Conservation (phyloP, 2,113 vertebrate genomes). For the Pipa parva region DNA sequence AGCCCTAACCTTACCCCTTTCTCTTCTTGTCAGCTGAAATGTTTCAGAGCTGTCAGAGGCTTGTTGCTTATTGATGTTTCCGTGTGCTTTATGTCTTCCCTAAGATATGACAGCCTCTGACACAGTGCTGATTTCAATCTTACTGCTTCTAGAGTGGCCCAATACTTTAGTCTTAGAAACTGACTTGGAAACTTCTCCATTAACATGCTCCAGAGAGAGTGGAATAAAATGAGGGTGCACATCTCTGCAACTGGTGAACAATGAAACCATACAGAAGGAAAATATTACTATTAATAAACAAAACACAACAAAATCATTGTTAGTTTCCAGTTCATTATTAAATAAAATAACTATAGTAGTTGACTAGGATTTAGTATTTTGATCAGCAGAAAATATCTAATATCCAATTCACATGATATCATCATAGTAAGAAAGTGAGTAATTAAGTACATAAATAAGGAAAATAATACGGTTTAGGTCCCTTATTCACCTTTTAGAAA, state of each 20-base stretch:
- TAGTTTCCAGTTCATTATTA: too few species aligned
- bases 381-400: too few species aligned
- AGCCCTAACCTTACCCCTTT: conserved; percentile 91
- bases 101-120: conserved; percentile 93
- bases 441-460: too few species aligned
- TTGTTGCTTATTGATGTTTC: conserved; percentile 99
- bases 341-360: too few species aligned
- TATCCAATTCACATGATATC: too few species aligned
- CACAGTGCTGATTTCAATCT: conserved; percentile 98
- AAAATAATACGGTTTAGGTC: too few species aligned
- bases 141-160: conserved; percentile 71
- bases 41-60: conserved; percentile 93
- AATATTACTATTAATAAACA: not conserved
- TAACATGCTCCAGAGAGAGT: conserved; percentile 70
- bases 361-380: too few species aligned
- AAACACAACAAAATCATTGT: too few species aligned
- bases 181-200: conserved; percentile 62
- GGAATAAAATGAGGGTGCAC: conserved; percentile 71
- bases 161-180: conserved; percentile 63
- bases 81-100: conserved; percentile 97
- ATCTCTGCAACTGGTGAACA: conserved; percentile 65
- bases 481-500: too few species aligned
- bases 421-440: too few species aligned
- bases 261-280: conserved; percentile 72
- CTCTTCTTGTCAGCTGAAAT: conserved; percentile 80